Evolutionary conservation across 2,888 invertebrate species (phyloP).

Genomic region (Drosophila algonquin): DNA sequence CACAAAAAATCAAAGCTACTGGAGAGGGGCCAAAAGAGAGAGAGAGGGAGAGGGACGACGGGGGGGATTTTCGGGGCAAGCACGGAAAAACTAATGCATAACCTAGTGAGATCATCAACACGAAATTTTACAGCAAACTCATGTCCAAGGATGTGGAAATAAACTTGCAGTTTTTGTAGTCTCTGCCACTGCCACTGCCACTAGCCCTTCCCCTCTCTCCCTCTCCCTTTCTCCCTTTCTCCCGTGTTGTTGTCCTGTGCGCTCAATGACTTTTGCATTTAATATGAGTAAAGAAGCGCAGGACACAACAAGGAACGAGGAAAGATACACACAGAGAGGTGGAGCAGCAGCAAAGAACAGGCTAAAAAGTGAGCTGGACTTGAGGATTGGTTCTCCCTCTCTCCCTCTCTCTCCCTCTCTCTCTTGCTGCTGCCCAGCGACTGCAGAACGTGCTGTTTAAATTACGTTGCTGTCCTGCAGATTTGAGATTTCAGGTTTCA

Average conservation of each 20-base stretch:
- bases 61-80: too few species aligned
- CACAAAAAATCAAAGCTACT: constrained; percentile 76
- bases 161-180: constrained; percentile 73
- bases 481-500: constrained; percentile 37
- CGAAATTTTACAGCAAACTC: constrained; percentile 80
- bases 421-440: constrained; percentile 62
- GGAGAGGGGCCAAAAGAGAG: constrained; percentile 38
- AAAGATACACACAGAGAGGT: constrained; percentile 16
- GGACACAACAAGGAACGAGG: constrained; percentile 27
- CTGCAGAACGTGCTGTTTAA: constrained; percentile 73
- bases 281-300: constrained; percentile 69
- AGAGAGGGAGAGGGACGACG: constrained; percentile 5
- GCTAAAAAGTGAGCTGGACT: constrained; percentile 41
- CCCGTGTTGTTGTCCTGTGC: constrained; percentile 60
- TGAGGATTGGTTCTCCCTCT: constrained; percentile 33
- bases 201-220: neutral
- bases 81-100: constrained; percentile 79
- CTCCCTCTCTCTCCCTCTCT: constrained; percentile 22
- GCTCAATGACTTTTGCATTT: constrained; percentile 81
- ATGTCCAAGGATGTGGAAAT: constrained; percentile 79
- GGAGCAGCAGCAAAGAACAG: neutral
- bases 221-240: neutral
- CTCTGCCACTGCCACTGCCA: constrained; percentile 27
- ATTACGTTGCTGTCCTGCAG: constrained; percentile 65
- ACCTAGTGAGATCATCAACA: constrained; percentile 81